Percentiles rank a stretch among this genome's conserved stretches.
These are phyloP conservation scores for Pachydiplax longipennis DNA, from an alignment of 2,888 invertebrate genomes.

Conservation along the genomic window DNA sequence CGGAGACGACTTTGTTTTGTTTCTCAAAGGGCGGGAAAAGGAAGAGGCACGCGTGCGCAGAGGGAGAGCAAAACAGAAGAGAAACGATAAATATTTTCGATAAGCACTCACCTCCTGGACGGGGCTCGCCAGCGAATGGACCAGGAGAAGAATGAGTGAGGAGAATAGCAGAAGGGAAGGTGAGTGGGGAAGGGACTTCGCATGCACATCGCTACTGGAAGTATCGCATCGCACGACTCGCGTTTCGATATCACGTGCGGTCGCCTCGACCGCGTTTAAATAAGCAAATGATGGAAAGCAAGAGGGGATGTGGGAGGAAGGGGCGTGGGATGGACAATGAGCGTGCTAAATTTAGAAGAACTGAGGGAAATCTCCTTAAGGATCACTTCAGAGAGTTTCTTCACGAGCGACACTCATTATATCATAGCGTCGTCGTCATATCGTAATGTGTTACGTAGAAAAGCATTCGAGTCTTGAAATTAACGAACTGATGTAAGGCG, in stretches of 20 bases:
- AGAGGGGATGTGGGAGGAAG: background rate
- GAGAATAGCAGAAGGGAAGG: background rate
- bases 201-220: background rate
- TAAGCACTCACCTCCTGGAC: background rate
- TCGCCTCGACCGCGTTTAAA: conserved; percentile 18
- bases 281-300: background rate
- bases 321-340: background rate
- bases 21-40: background rate
- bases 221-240: background rate
- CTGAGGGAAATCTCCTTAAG: too few relatives aligned
- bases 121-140: background rate
- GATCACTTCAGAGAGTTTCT: too few relatives aligned
- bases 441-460: too few relatives aligned
- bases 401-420: too few relatives aligned
- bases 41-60: background rate
- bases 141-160: background rate
- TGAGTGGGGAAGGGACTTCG: too few relatives aligned
- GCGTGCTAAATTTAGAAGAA: background rate
- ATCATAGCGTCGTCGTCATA: too few relatives aligned
- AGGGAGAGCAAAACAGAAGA: background rate
- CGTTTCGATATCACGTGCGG: conserved; percentile 34
- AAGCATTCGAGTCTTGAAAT: too few relatives aligned
- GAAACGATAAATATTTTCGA: background rate
- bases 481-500: too few relatives aligned
- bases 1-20: too few relatives aligned